Percentiles rank a stretch among this genome's conserved stretches.
These are phyloP conservation scores for Anarhynchus alexandrinus DNA, from an alignment of 2,113 vertebrate species.

Conservation along the genomic window DNA sequence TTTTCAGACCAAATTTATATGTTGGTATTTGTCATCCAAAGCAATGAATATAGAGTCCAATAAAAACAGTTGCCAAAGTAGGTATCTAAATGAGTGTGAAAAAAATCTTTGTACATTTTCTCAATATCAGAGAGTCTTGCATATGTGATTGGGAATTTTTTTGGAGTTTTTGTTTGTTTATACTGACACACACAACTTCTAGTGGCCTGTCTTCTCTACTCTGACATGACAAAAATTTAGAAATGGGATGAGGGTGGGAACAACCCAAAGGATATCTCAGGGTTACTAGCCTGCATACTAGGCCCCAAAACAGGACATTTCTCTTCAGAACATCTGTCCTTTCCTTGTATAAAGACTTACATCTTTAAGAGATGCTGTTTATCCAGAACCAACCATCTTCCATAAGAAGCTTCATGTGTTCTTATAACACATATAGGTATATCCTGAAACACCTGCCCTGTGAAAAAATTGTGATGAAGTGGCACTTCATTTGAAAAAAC, in stretches of 20 bases:
- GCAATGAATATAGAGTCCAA: constrained; percentile 41
- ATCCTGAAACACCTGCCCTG: neutral
- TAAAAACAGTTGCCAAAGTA: constrained; percentile 30
- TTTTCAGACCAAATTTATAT: constrained; percentile 51
- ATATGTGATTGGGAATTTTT: neutral
- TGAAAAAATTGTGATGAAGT: neutral
- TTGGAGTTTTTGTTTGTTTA: neutral
- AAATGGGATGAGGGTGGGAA: neutral
- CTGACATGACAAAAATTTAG: neutral
- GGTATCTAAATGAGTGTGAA: constrained; percentile 8
- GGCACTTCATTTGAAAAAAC: neutral
- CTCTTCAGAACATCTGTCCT: neutral
- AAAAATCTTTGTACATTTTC: neutral
- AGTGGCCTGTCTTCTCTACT: neutral
- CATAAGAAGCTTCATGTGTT: neutral
- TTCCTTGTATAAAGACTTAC: neutral
- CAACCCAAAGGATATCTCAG: neutral
- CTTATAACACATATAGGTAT: neutral
- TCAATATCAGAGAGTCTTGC: neutral
- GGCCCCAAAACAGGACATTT: neutral
- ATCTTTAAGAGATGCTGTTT: neutral
- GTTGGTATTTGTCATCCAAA: constrained; percentile 5
- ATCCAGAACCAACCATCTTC: neutral
- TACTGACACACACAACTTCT: neutral
- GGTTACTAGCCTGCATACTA: neutral